A percentile compares a stretch with the other conserved stretches of the same genome.
Evolutionary conservation across 2,888 invertebrate species (phyloP).

Genomic region (Hypsopygia costalis): DNA sequence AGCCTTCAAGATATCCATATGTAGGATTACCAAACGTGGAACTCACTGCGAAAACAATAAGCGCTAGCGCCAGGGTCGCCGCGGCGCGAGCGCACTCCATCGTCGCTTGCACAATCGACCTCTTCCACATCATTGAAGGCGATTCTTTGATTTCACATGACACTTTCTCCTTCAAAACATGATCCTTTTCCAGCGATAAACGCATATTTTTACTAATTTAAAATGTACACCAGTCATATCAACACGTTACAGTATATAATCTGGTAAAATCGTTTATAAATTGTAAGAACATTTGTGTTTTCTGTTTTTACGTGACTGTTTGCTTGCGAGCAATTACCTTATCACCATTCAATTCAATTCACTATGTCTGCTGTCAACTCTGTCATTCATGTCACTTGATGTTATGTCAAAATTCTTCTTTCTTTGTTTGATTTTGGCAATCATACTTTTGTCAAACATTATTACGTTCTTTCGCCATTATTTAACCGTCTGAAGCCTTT

Average conservation of each 20-base stretch:
- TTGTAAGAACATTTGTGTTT: constrained; percentile 2
- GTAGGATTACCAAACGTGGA: not conserved
- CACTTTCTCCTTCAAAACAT: constrained; percentile 70
- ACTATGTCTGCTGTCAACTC: no score
- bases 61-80: constrained; percentile 43
- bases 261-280: not conserved
- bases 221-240: constrained; percentile 39
- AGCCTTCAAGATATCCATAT: no score
- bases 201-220: constrained; percentile 40
- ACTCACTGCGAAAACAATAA: constrained; percentile 53
- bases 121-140: constrained; percentile 79
- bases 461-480: no score
- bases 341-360: no score
- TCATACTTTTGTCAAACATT: no score
- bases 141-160: constrained; percentile 70
- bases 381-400: no score
- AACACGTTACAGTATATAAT: constrained; percentile 16
- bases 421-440: no score
- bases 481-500: no score
- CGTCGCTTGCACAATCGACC: constrained; percentile 74
- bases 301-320: constrained; percentile 3
- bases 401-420: no score
- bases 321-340: no score
- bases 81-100: constrained; percentile 35
- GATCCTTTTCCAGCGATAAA: constrained; percentile 33